Evolutionary conservation across 2,888 invertebrate genomes (phyloP).

Genomic region (Synergus japonicus): DNA sequence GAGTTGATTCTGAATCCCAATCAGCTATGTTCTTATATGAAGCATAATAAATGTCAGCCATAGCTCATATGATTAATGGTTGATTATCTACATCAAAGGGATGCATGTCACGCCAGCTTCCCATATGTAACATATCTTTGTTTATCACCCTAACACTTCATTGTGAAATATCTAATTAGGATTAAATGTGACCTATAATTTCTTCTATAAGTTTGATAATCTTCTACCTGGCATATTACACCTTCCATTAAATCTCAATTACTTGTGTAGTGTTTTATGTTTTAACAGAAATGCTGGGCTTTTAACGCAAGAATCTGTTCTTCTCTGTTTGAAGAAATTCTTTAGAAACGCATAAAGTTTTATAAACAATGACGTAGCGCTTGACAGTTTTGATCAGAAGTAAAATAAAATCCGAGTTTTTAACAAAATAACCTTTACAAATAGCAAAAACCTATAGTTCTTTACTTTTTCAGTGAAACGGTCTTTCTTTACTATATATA

Average conservation of each 20-base stretch:
- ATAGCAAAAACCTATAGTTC: not conserved
- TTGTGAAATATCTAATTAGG: not conserved
- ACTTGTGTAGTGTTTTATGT: no score
- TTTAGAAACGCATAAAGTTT: no score
- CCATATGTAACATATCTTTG: not conserved
- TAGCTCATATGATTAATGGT: no score
- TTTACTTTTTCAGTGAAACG: not conserved
- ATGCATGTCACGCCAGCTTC: not conserved
- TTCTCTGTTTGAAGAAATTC: no score
- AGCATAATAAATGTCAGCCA: not conserved
- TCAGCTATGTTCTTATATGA: no score
- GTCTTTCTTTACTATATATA: not conserved
- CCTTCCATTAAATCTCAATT: no score
- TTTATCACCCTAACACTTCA: not conserved
- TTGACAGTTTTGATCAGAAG: not conserved
- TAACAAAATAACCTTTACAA: not conserved
- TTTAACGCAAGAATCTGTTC: no score
- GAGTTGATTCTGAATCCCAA: no score
- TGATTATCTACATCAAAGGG: no score
- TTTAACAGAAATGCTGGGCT: no score
- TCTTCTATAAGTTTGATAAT: not conserved
- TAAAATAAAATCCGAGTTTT: not conserved
- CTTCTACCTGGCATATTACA: not conserved
- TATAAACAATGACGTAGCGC: no score
- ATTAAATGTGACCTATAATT: not conserved